Evolutionary conservation across 1,140 invertebrate species (phyloP).

Genomic region (Lucilia sericata): DNA sequence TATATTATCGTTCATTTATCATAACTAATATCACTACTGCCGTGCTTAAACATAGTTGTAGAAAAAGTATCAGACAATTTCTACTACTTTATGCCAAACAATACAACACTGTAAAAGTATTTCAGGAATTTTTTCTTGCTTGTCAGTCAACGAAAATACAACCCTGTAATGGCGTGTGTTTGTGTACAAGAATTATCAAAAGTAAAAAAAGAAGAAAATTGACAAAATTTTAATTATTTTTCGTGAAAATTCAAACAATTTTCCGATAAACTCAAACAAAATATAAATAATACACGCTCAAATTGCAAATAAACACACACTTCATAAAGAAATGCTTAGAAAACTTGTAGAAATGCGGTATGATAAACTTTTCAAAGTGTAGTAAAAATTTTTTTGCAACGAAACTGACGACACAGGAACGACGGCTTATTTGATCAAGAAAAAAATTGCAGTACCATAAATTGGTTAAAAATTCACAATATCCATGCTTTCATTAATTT

Average conservation of each 20-base stretch:
- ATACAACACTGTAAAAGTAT: neutral
- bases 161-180: conserved; percentile 25
- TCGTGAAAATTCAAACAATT: conserved; percentile 13
- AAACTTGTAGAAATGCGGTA: conserved; percentile 17
- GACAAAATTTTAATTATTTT: conserved; percentile 40
- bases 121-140: conserved; percentile 24
- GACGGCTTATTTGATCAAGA: conserved; percentile 30
- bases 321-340: neutral
- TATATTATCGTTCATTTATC: no score
- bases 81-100: neutral
- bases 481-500: neutral
- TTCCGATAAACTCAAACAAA: conserved; percentile 25
- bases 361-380: conserved; percentile 36
- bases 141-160: conserved; percentile 22
- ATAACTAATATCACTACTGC: no score
- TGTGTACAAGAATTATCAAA: conserved; percentile 30
- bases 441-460: conserved; percentile 37
- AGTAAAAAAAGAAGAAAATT: conserved; percentile 37
- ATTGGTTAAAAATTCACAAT: neutral
- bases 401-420: conserved; percentile 42
- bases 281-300: neutral
- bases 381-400: conserved; percentile 34
- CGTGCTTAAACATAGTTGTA: neutral
- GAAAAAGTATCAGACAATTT: neutral
- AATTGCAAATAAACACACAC: neutral